Conservation (phyloP, 2,797 vertebrate genomes). For the Eurystomus glaucurus region DNA sequence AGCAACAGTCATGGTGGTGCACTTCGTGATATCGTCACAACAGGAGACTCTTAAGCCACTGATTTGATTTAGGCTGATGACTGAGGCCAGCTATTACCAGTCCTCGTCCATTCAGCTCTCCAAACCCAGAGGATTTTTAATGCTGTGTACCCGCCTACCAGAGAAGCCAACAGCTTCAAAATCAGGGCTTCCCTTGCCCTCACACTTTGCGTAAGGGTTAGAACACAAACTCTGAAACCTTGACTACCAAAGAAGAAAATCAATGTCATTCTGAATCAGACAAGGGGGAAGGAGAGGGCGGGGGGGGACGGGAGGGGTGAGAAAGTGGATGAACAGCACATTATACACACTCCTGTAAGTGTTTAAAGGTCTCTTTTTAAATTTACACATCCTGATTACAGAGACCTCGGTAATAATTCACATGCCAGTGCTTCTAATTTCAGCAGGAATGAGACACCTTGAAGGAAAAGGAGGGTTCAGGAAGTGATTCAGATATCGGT, state of each 20-base stretch:
- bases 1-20: background rate
- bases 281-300: background rate
- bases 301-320: rapidly evolving
- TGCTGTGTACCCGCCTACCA: background rate
- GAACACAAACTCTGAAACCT: background rate
- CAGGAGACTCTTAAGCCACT: background rate
- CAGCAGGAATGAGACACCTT: background rate
- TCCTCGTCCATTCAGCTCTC: background rate
- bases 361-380: background rate
- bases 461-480: background rate
- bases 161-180: background rate
- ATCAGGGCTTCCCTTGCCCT: background rate
- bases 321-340: background rate
- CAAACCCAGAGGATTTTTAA: background rate
- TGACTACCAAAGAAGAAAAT: background rate
- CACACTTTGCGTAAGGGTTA: background rate
- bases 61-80: background rate
- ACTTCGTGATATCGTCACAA: background rate
- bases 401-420: background rate
- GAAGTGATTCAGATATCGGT: conserved; percentile 47
- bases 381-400: conserved; percentile 33
- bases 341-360: background rate
- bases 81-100: background rate
- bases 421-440: background rate
- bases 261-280: background rate